Base-by-base conservation (phyloP, 2,888 invertebrate species). In the Alcis repandata region DNA sequence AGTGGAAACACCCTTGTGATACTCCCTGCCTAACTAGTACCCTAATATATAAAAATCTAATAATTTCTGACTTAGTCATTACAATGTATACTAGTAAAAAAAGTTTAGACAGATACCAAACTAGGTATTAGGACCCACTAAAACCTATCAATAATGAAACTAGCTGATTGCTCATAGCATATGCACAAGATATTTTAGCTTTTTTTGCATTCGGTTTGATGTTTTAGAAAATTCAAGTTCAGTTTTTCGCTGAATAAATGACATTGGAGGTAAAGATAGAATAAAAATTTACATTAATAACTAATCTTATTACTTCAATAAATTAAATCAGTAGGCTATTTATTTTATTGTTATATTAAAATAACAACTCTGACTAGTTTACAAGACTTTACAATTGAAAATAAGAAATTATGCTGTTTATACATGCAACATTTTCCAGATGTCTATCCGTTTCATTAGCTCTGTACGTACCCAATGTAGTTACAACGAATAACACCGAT, bases 391-490 rank as follows among this genome's bases (percentile, higher is more conserved):
- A 51, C n/a, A 33, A 36, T 45, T 52, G 10, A 36, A 45, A 60
- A 45, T 17, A 46, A 46, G 2, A 20, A 15, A 43, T 38, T 45
- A 48, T 59, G 40, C 57, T 45, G 45, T 46, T 57, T 52, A 49
- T 71, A 83, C 89, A 92, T 92, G 91, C 91, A 91, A 74, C 77
- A 72, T 79, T 78, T 80, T 75, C 78, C 78, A 73, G 74, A 77
- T 78, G 75, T 83, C 89, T 91, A 92, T 86, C 89, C 88, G 86
- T 85, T 84, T 85, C 85, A 85, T 86, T 86, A 89, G 88, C 89
- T 83, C 85, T 82, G 92, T 93, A 93, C 92, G 87, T 93, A 93
- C 93, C 93, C 91, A 89, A 90, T 88, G 92, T 84, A 86, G 91
- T 88, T 78, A 88, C 80, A 86, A 84, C 81, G 85, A 82, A 87